phyloP scores from a whole-genome alignment of 2,888 invertebrate genomes.

The Heliothis peltigera region DNA sequence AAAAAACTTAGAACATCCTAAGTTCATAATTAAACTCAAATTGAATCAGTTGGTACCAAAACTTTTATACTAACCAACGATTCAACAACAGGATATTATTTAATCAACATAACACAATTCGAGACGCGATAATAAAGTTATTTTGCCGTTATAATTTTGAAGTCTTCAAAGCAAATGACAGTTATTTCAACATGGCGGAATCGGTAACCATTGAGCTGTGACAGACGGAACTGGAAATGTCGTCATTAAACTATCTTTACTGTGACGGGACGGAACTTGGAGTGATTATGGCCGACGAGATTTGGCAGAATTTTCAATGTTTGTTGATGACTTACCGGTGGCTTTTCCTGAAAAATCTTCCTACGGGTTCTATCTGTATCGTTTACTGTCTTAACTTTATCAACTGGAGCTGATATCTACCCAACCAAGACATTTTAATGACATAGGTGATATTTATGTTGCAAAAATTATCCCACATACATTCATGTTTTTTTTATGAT shows the following conservation, averaged over 20 bases:
- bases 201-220: constrained; percentile 48
- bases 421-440: no score
- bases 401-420: no score
- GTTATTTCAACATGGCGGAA: constrained; percentile 60
- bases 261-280: constrained; percentile 57
- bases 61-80: constrained; percentile 30
- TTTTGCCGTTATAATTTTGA: constrained; percentile 54
- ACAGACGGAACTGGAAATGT: constrained; percentile 63
- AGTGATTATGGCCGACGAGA: constrained; percentile 39
- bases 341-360: constrained; percentile 2
- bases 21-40: constrained; percentile 16
- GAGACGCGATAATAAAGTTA: constrained; percentile 51
- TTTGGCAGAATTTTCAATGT: constrained; percentile 43
- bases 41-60: constrained; percentile 22
- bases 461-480: no score
- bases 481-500: no score
- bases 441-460: no score
- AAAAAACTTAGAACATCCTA: no score
- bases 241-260: constrained; percentile 60
- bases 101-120: constrained; percentile 54
- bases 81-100: constrained; percentile 46
- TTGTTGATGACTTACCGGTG: constrained; percentile 14
- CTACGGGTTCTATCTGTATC: no score
- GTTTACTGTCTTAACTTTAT: no score
- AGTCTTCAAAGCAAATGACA: constrained; percentile 56